Base-by-base conservation (phyloP, 2,888 invertebrate genomes). In the Bibio marci region DNA sequence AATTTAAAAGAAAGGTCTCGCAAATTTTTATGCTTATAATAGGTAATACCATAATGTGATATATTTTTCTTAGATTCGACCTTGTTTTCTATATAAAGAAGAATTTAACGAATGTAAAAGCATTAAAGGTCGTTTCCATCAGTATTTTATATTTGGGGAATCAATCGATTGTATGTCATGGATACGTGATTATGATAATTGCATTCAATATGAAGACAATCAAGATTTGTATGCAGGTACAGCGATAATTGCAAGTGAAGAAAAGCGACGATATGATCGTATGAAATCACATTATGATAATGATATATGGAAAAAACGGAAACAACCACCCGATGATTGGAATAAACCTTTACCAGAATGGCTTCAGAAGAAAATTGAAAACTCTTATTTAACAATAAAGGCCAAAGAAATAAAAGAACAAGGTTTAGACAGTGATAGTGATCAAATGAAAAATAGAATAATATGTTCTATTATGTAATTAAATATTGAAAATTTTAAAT, bases 41-140 rank as follows among this genome's bases (percentile, higher is more conserved):
- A 22, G 8, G 4, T 22, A 6, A 22, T 22, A 22, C 4, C 8
- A 6, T 22, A 22, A 6, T 22, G 5, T 6, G 4, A 22, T 6
- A 22, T 22, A 8, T 8, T 6, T 22, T 22, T 33, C 27, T 2
- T 54, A 87, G 87, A 75, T 88, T 36, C 67, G 82, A 48, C 75
- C 79, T 6, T 87, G 87, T 57, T 59, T 69, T n/a, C 50, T 72
- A n/a, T 90, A 90, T 53, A 69, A 78, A 49, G 80, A 77, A 38
- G 88, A 90, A 63, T 85, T 82, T 52, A 65, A 67, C 17, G 86
- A 88, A 47, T 90, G 90, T 55, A 76, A 63, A 38, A 76, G 80
- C 48, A 62, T 82, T 15, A 73, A 63, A 58, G 79, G 70, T 1
- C 67, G 87, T 46, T 85, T 90, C 50, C 78, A 91, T 55, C 91